Percentiles rank a stretch among this genome's conserved stretches.
phyloP scores from a whole-genome alignment of 2,888 invertebrate species.

The Acleris emargana region DNA sequence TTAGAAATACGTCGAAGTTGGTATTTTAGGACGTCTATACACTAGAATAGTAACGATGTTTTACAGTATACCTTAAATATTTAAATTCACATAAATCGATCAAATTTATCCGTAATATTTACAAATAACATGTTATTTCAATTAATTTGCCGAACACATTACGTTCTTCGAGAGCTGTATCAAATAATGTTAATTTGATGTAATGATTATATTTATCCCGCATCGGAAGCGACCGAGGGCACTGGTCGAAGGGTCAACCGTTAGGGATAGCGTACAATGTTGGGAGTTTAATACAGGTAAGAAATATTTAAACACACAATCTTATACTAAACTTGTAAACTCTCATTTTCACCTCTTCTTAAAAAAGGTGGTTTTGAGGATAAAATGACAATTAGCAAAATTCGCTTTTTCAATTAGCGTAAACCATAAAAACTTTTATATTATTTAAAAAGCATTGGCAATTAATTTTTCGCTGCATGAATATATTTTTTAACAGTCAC shows the following conservation, averaged over 20 bases:
- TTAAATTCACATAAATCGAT: neutral
- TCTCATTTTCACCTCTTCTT: too few species aligned
- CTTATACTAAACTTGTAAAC: too few species aligned
- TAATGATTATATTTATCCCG: constrained; percentile 57
- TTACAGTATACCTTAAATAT: neutral
- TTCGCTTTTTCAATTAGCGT: too few species aligned
- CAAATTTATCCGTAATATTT: constrained; percentile 4
- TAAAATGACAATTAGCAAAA: too few species aligned
- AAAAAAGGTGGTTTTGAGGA: too few species aligned
- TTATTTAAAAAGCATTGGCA: too few species aligned
- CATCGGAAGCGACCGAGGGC: constrained; percentile 55
- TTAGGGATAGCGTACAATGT: constrained; percentile 33
- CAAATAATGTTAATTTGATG: constrained; percentile 62
- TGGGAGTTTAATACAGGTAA: neutral
- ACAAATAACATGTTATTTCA: constrained; percentile 33
- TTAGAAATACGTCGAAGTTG: too few species aligned
- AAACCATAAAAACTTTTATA: too few species aligned
- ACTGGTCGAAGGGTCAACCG: constrained; percentile 45
- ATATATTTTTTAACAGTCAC: too few species aligned
- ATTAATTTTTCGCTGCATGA: too few species aligned
- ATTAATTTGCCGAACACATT: constrained; percentile 24
- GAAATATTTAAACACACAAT: too few species aligned
- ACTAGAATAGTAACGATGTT: neutral
- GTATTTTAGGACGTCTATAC: too few species aligned
- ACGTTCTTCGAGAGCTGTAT: constrained; percentile 42